Conservation (phyloP, 1,140 invertebrate genomes). For the Asobara japonica region DNA sequence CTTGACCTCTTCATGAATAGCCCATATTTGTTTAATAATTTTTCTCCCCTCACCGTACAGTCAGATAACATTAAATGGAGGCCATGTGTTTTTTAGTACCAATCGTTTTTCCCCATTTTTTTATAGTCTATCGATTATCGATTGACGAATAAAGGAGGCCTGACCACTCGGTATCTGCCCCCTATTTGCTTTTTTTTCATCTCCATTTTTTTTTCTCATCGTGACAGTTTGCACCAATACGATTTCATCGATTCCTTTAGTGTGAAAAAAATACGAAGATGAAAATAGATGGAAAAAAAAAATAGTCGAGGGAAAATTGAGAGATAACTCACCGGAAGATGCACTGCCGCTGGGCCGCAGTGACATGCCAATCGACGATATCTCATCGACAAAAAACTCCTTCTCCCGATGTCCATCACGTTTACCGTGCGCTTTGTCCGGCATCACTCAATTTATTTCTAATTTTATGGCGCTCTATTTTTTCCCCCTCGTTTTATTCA, state of each 20-base stretch:
- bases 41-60: too few relatives aligned
- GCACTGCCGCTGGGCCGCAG: constrained; percentile 74
- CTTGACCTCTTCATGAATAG: too few relatives aligned
- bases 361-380: constrained; percentile 78
- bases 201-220: background rate
- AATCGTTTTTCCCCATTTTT: background rate
- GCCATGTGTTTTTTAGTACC: background rate
- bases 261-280: background rate
- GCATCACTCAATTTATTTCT: constrained; percentile 55
- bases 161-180: background rate
- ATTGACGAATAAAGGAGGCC: constrained; percentile 7
- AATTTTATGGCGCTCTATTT: background rate
- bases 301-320: background rate
- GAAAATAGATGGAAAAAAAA: background rate
- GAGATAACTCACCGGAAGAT: constrained; percentile 70
- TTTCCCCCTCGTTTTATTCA: background rate
- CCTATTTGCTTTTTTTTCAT: background rate
- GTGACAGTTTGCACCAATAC: background rate
- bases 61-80: background rate
- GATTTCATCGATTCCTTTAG: background rate
- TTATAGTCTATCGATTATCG: constrained; percentile 21
- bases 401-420: constrained; percentile 60
- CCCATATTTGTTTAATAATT: too few relatives aligned
- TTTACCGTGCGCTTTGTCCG: constrained; percentile 58
- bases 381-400: constrained; percentile 70